Conservation (phyloP, 2,888 invertebrate genomes). For the Pollenia amentaria region DNA sequence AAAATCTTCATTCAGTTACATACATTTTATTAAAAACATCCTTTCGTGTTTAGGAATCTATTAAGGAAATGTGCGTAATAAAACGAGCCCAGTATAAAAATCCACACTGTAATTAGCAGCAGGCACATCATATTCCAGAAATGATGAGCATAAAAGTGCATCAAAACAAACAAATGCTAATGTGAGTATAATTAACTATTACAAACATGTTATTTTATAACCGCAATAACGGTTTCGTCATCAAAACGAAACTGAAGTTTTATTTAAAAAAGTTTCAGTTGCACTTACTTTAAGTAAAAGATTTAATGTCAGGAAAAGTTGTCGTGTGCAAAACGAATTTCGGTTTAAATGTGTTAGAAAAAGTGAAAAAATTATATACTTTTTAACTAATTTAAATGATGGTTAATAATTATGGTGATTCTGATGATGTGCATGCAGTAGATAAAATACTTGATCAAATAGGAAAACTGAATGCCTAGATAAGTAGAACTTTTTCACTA, state of each 20-base stretch:
- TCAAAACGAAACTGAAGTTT: slow-evolving; percentile 28
- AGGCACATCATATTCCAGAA: slow-evolving; percentile 14
- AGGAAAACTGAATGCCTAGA: too few species aligned
- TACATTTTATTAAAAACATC: slow-evolving; percentile 43
- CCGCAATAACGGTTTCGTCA: slow-evolving; percentile 52
- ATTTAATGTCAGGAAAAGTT: background rate
- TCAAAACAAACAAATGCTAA: slow-evolving; percentile 28
- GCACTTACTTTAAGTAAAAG: background rate
- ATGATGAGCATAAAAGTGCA: background rate
- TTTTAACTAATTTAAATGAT: background rate
- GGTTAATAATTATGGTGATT: slow-evolving; percentile 1
- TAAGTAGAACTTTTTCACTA: too few species aligned
- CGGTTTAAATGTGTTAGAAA: background rate
- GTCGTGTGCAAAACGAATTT: slow-evolving; percentile 9
- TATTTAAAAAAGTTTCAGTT: background rate
- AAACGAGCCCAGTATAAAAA: slow-evolving; percentile 30
- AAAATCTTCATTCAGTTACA: background rate
- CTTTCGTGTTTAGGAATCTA: slow-evolving; percentile 64
- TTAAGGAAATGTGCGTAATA: slow-evolving; percentile 61
- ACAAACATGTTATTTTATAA: slow-evolving; percentile 32
- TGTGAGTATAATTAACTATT: slow-evolving; percentile 14
- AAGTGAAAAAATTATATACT: background rate
- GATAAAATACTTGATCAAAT: too few species aligned
- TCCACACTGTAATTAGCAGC: slow-evolving; percentile 22
- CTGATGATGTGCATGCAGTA: background rate